Evolutionary conservation across 2,113 vertebrate species (phyloP).

Genomic region (Baryphthengus martii): DNA sequence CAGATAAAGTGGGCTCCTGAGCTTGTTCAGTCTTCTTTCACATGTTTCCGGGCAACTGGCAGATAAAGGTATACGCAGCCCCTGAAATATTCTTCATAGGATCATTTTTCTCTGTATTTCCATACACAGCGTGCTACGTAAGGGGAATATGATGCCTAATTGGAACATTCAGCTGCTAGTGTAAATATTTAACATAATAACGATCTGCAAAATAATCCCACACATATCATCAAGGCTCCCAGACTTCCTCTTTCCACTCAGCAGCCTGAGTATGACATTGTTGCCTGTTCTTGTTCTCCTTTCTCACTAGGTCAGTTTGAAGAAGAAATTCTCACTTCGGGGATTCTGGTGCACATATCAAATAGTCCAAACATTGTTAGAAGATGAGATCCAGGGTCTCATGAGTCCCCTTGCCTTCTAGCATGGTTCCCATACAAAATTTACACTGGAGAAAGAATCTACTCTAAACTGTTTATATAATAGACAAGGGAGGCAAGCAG

Average conservation of each 20-base stretch:
- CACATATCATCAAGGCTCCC: neutral
- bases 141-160: neutral
- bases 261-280: neutral
- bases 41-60: accelerated
- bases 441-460: neutral
- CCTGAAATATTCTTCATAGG: neutral
- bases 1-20: neutral
- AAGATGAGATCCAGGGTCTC: neutral
- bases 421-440: neutral
- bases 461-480: neutral
- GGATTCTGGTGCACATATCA: neutral
- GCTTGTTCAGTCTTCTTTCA: neutral
- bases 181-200: neutral
- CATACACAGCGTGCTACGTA: neutral
- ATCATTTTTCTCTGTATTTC: neutral
- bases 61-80: neutral
- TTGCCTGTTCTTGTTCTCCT: neutral
- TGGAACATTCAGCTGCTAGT: neutral
- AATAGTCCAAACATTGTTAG: neutral
- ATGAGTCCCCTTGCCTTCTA: neutral
- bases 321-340: neutral
- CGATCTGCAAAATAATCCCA: neutral
- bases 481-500: neutral
- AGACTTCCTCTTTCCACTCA: neutral
- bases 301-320: neutral